These are phyloP conservation scores for Leptinotarsa rubiginosa DNA, from an alignment of 2,888 invertebrate species.

Conservation along the genomic window DNA sequence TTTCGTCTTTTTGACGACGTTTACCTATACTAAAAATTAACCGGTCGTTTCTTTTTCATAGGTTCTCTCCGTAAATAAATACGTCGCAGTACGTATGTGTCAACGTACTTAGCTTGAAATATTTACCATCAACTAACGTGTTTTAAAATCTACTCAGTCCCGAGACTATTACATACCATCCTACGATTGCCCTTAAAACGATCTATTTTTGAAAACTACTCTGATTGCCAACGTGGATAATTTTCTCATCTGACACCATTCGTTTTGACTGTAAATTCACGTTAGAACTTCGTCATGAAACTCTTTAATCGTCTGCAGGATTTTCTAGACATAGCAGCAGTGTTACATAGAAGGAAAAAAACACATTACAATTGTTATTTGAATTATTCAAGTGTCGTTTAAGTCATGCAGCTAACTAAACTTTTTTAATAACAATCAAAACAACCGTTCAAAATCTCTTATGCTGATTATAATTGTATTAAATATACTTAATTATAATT, in stretches of 20 bases:
- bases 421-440: no score
- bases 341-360: no score
- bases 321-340: no score
- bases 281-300: neutral
- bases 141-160: neutral
- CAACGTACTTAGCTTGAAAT: neutral
- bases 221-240: conserved; percentile 27
- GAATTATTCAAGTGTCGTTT: no score
- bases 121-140: neutral
- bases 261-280: neutral
- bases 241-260: neutral
- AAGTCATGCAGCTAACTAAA: no score
- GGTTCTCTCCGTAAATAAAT: neutral
- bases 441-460: no score
- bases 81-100: neutral
- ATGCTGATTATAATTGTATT: no score
- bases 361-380: no score
- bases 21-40: no score
- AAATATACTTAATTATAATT: no score
- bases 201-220: conserved; percentile 37
- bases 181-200: conserved; percentile 37
- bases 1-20: no score
- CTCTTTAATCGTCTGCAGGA: neutral
- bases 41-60: neutral
- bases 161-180: conserved; percentile 18